Evolutionary conservation across 2,797 vertebrate species (phyloP).

Genomic region (Ceryle rudis): DNA sequence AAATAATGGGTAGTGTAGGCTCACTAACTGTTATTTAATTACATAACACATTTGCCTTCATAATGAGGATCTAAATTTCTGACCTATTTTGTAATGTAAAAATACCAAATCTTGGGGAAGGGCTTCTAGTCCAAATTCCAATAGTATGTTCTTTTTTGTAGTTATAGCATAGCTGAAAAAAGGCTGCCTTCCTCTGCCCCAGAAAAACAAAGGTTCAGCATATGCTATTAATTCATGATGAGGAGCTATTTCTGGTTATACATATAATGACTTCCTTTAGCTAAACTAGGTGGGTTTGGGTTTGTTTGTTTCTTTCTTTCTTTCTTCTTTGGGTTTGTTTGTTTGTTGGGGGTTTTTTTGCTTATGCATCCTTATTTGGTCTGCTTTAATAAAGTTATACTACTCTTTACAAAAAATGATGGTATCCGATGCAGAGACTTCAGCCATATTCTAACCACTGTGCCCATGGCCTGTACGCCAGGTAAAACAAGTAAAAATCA

Average conservation of each 20-base stretch:
- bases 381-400: background rate
- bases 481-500: background rate
- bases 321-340: too few species aligned
- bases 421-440: background rate
- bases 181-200: background rate
- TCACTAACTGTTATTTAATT: background rate
- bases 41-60: background rate
- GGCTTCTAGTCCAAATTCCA: background rate
- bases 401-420: rapidly evolving
- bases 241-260: background rate
- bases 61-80: background rate
- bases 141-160: background rate
- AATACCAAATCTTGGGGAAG: background rate
- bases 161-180: background rate
- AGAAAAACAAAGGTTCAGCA: background rate
- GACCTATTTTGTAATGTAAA: background rate
- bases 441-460: background rate
- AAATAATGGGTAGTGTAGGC: background rate
- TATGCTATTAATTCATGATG: background rate
- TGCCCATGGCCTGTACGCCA: background rate
- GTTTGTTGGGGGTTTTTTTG: background rate
- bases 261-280: background rate
- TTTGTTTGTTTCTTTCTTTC: too few species aligned
- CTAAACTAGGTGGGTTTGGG: background rate
- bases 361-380: background rate